These are phyloP conservation scores for Napeogenes sylphis DNA, from an alignment of 2,888 invertebrate species.

Conservation along the genomic window DNA sequence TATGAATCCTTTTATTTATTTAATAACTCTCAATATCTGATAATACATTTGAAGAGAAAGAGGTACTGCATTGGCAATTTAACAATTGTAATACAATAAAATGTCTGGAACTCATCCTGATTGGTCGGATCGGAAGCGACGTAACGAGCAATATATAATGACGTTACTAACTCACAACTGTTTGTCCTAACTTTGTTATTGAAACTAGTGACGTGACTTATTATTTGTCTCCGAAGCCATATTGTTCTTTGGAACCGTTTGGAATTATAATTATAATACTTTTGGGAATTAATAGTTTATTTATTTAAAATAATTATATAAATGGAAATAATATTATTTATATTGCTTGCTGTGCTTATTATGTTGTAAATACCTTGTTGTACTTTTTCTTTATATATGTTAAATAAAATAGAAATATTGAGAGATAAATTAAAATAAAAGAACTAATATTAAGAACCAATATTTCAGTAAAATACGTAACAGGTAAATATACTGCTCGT, in stretches of 20 bases:
- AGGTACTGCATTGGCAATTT: not conserved
- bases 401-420: not conserved
- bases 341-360: too few relatives aligned
- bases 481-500: slow-evolving; percentile 13
- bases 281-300: not conserved
- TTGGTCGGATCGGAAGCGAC: slow-evolving; percentile 30
- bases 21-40: too few relatives aligned
- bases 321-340: not conserved
- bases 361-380: too few relatives aligned
- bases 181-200: slow-evolving; percentile 55
- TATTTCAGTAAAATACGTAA: slow-evolving; percentile 13
- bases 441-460: slow-evolving; percentile 10
- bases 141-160: slow-evolving; percentile 38
- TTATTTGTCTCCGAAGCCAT: slow-evolving; percentile 7
- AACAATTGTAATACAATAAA: slow-evolving; percentile 23
- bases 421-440: too few relatives aligned
- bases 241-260: slow-evolving; percentile 3
- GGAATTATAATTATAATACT: not conserved
- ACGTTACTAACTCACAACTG: slow-evolving; percentile 47
- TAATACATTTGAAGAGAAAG: slow-evolving; percentile 9
- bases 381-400: not conserved
- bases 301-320: not conserved
- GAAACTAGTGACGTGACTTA: slow-evolving; percentile 38
- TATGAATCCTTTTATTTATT: slow-evolving; percentile 6
- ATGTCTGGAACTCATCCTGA: slow-evolving; percentile 30